Evolutionary conservation across 2,888 invertebrate genomes (phyloP).

Genomic region (Ochlodes sylvanus): DNA sequence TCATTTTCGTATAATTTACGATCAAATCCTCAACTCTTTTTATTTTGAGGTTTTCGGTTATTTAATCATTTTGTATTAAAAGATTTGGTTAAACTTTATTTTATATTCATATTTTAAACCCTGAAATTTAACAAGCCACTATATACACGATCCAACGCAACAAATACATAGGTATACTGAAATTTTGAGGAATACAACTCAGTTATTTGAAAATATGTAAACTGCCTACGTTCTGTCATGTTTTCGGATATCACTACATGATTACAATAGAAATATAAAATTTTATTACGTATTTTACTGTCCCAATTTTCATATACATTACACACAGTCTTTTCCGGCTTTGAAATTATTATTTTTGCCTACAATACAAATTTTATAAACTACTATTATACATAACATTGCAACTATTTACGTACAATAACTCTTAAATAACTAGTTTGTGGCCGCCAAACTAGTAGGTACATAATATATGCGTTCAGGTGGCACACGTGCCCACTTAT

Average conservation of each 20-base stretch:
- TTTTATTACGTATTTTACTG: slow-evolving; percentile 36
- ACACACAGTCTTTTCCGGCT: slow-evolving; percentile 29
- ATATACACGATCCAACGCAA: too few species aligned
- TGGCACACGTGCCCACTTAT: not conserved
- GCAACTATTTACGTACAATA: not conserved
- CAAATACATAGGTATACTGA: too few species aligned
- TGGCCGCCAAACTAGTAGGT: not conserved
- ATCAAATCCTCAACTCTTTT: too few species aligned
- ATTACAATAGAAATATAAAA: slow-evolving; percentile 48
- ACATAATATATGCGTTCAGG: not conserved
- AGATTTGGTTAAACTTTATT: too few species aligned
- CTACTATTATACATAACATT: slow-evolving; percentile 4
- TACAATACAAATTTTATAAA: not conserved
- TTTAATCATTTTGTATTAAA: too few species aligned
- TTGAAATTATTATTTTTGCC: slow-evolving; percentile 5
- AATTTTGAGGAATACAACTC: too few species aligned
- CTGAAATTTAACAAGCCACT: too few species aligned
- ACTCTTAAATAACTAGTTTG: not conserved
- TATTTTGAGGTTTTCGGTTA: too few species aligned
- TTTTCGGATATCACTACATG: not conserved
- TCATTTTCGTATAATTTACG: too few species aligned
- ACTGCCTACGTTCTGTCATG: not conserved
- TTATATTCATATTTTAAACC: too few species aligned
- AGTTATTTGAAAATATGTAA: too few species aligned
- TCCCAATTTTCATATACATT: slow-evolving; percentile 24